Evolutionary conservation across 2,113 vertebrate genomes (phyloP).

Genomic region (Oryzias melastigma): DNA sequence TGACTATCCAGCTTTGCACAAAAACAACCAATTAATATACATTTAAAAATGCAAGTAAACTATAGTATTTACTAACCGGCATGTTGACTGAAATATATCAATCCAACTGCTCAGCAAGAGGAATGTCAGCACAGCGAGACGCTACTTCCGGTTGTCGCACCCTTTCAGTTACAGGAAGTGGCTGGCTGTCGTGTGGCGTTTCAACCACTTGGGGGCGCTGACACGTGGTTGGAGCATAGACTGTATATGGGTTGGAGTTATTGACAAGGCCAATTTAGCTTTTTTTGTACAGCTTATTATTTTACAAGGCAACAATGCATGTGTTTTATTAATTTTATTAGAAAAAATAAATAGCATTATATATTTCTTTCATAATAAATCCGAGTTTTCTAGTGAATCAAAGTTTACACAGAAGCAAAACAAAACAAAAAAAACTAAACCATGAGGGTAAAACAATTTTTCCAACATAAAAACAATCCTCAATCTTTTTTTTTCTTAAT

Average conservation of each 20-base stretch:
- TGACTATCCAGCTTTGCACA: rapidly evolving
- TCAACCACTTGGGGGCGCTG: constrained; percentile 46
- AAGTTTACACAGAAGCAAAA: constrained; percentile 2
- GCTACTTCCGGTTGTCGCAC: constrained; percentile 80
- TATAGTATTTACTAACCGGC: constrained; percentile 79
- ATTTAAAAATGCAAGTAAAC: no score
- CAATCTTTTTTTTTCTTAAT: neutral
- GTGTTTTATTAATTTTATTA: constrained; percentile 24
- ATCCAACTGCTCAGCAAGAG: constrained; percentile 46
- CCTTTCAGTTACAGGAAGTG: constrained; percentile 75
- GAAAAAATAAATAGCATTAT: constrained; percentile 51
- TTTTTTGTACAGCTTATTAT: no score
- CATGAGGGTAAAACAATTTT: neutral
- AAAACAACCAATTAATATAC: rapidly evolving
- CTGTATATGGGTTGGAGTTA: no score
- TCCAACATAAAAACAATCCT: neutral
- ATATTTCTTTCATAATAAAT: constrained; percentile 11
- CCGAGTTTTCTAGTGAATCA: neutral
- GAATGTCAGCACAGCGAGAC: constrained; percentile 25
- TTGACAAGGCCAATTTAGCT: no score
- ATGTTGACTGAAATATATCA: constrained; percentile 69
- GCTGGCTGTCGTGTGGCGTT: neutral
- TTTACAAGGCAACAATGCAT: neutral
- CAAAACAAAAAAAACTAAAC: neutral
- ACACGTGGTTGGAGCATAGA: no score